Evolutionary conservation across 2,888 invertebrate species (phyloP).

Genomic region (Tinea trinotella): DNA sequence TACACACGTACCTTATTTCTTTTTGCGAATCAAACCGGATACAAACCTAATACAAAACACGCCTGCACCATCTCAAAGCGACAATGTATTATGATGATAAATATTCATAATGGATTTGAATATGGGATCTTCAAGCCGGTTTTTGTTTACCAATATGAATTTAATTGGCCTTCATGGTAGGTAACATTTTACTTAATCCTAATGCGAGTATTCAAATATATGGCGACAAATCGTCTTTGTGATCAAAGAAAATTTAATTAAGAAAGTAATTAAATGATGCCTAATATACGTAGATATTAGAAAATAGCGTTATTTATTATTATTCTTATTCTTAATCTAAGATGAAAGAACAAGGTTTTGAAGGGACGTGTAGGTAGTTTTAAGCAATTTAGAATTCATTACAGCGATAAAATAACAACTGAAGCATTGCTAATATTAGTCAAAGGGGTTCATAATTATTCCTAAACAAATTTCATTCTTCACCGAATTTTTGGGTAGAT

Average conservation of each 20-base stretch:
- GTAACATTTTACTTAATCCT: slow-evolving; percentile 8
- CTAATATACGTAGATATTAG: no score
- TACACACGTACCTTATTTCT: slow-evolving; percentile 11
- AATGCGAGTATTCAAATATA: neutral
- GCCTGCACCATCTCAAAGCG: slow-evolving; percentile 35
- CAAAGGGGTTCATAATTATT: neutral
- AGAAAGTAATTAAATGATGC: no score
- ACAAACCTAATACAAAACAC: slow-evolving; percentile 34
- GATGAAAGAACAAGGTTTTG: no score
- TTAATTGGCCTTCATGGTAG: slow-evolving; percentile 49
- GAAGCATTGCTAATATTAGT: neutral
- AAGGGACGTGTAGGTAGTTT: neutral
- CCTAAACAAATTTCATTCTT: neutral
- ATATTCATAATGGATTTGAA: slow-evolving; percentile 47
- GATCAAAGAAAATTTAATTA: no score
- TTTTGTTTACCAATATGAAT: slow-evolving; percentile 53
- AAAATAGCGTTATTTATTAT: no score
- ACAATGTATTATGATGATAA: slow-evolving; percentile 34
- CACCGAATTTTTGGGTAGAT: neutral
- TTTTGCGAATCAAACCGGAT: slow-evolving; percentile 44
- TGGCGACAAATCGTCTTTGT: no score
- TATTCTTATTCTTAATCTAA: no score
- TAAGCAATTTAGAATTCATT: neutral
- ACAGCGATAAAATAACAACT: neutral
- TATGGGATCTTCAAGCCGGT: slow-evolving; percentile 53